Conservation (phyloP, 2,797 vertebrate species). For the Adelosebastes latens region DNA sequence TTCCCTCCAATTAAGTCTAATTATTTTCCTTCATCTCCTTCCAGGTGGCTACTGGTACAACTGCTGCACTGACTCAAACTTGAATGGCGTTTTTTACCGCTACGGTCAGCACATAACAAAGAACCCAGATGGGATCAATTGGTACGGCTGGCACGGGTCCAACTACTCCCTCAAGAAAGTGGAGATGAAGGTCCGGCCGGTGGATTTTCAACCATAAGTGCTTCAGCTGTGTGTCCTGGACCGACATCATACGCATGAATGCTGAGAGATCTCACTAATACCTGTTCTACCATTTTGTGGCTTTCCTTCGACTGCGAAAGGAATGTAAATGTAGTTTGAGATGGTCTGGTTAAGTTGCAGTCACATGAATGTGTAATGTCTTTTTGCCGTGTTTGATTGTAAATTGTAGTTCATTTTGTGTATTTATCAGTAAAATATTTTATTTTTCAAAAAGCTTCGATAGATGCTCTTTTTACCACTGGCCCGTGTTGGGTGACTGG, state of each 20-base stretch:
- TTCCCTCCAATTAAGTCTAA: neutral
- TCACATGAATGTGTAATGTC: constrained; percentile 75
- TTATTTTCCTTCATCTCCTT: neutral
- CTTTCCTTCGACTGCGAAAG: constrained; percentile 48
- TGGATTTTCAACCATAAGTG: constrained; percentile 87
- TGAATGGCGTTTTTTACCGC: constrained; percentile 94
- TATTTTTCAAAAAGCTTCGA: constrained; percentile 76
- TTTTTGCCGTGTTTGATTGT: constrained; percentile 79
- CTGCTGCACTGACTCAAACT: constrained; percentile 98
- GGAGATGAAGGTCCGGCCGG: constrained; percentile 96
- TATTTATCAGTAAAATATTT: constrained; percentile 85
- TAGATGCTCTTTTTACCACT: constrained; percentile 74
- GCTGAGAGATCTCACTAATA: constrained; percentile 54
- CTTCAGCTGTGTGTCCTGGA: constrained; percentile 42
- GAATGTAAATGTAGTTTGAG: constrained; percentile 53
- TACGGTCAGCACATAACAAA: constrained; percentile 86
- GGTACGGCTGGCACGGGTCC: constrained; percentile 96
- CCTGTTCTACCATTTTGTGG: constrained; percentile 47
- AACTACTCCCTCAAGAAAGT: constrained; percentile 94
- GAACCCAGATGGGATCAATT: constrained; percentile 93
- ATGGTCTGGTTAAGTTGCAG: constrained; percentile 60
- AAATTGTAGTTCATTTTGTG: constrained; percentile 81
- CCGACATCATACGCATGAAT: constrained; percentile 41
- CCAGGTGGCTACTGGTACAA: constrained; percentile 99
- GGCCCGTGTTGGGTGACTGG: constrained; percentile 59